Base-by-base conservation (phyloP, 2,113 vertebrate genomes). In the Psittacula cyanocephala region DNA sequence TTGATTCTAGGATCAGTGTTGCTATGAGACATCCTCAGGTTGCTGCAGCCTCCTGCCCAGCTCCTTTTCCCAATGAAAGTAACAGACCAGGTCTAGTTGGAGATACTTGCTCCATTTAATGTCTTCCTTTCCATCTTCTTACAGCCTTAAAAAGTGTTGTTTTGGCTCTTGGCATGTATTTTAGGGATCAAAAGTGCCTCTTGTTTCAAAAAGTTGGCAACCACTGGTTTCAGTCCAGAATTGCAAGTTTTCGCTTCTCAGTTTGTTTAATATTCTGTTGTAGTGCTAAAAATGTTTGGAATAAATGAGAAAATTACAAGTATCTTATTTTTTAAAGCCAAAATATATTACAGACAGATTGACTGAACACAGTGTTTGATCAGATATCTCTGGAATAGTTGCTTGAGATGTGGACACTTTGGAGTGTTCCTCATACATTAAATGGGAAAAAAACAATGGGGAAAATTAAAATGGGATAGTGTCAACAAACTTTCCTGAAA, bases 11-110 rank as follows among this genome's bases (percentile, higher is more conserved):
- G n/a, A 39, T 60, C 59, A 27, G 33, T 1, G 2, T 25, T 75
- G 35, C 31, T 16, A 14, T 17, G 28, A 60, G 23, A n/a, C 63
- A 37, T 49, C 23, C 31, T 63, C n/a, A 29, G 41, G 44, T 74
- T 2, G 4, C 0, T 2, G 24, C 46, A 44, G 10, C 12, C 29
- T 74, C 37, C 41, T 5, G 4, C 31, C n/a, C 8, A 0, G 2
- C n/a, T 90, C 44, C 8, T 92, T 77, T 83, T 46, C 64, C 28
- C 1, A 0, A 4, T 13, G 9, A 15, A 44, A 69, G 24, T 59
- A 50, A 47, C 24, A 83, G 10, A 95, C 17, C 31, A 88, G 49
- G 13, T 76, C 29, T 49, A 68, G 8, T 75, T 75, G 37, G 29
- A 91, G 22, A 44, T 70, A 53, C 63, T 78, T 67, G 3, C 19